Conservation (phyloP, 2,113 vertebrate species). For the Triplophysa dalaica region DNA sequence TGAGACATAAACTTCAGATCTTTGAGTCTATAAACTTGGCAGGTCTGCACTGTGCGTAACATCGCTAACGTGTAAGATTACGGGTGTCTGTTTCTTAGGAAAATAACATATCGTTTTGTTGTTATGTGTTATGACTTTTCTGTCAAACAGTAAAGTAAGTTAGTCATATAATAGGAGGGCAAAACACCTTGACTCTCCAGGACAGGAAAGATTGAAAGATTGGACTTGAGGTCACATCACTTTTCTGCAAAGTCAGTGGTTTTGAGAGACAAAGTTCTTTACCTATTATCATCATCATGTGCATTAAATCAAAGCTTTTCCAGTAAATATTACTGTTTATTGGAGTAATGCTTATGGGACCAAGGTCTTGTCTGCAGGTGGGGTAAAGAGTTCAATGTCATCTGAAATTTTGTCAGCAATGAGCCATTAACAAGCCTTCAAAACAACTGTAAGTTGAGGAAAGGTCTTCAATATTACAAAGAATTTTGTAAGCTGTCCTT, state of each 20-base stretch:
- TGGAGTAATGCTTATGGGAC: neutral
- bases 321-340: neutral
- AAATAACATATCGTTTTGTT: too few relatives aligned
- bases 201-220: neutral
- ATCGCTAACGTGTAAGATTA: too few relatives aligned
- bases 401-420: neutral
- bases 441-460: neutral
- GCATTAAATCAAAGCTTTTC: neutral
- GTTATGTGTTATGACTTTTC: too few relatives aligned
- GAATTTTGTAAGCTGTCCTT: neutral
- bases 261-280: neutral
- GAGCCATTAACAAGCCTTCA: neutral
- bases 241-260: conserved; percentile 6
- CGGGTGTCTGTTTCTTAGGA: too few relatives aligned
- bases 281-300: neutral
- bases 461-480: neutral
- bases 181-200: neutral
- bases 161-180: too few relatives aligned
- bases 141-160: too few relatives aligned
- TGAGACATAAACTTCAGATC: too few relatives aligned
- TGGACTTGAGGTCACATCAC: neutral
- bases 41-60: too few relatives aligned
- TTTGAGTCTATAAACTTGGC: too few relatives aligned
- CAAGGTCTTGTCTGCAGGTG: neutral
- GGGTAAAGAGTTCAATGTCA: neutral